A percentile compares a stretch with the other conserved stretches of the same genome.
These are phyloP conservation scores for Crepidodera aurea DNA, from an alignment of 2,888 invertebrate species.

Conservation along the genomic window DNA sequence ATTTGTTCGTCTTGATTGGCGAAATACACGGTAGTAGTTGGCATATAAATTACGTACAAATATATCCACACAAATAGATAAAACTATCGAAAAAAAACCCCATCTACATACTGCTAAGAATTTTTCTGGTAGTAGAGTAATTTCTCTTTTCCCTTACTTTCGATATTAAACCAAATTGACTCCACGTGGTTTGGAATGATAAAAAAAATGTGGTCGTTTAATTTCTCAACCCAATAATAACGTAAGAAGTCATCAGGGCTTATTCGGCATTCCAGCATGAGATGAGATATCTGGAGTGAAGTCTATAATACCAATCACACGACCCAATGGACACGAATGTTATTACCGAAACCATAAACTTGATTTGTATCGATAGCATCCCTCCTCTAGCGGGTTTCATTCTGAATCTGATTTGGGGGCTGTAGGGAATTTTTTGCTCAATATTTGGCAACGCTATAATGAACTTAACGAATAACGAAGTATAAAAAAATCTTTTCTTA, in stretches of 20 bases:
- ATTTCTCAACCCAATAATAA: conserved; percentile 21
- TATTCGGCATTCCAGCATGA: conserved; percentile 12
- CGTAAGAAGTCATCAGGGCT: conserved; percentile 22
- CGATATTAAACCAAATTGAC: conserved; percentile 10
- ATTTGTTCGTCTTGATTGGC: neutral
- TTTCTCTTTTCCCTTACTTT: neutral
- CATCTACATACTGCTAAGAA: too few relatives aligned
- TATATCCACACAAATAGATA: too few relatives aligned
- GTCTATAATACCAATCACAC: conserved; percentile 29
- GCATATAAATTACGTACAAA: too few relatives aligned
- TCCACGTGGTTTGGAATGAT: conserved; percentile 9
- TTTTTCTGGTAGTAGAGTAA: neutral
- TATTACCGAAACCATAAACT: conserved; percentile 54
- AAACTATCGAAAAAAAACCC: too few relatives aligned
- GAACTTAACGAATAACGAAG: too few relatives aligned
- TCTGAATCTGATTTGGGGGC: conserved; percentile 6
- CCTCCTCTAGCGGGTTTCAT: neutral
- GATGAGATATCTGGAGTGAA: conserved; percentile 22
- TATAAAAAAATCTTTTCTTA: too few relatives aligned
- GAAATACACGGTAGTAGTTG: too few relatives aligned
- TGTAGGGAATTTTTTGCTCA: neutral
- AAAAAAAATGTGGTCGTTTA: conserved; percentile 18
- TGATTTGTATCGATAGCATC: conserved; percentile 26
- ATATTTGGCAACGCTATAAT: conserved; percentile 1
- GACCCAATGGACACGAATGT: conserved; percentile 34